Evolutionary conservation across 2,888 invertebrate species (phyloP).

Genomic region (Tetrapedia diversipes): DNA sequence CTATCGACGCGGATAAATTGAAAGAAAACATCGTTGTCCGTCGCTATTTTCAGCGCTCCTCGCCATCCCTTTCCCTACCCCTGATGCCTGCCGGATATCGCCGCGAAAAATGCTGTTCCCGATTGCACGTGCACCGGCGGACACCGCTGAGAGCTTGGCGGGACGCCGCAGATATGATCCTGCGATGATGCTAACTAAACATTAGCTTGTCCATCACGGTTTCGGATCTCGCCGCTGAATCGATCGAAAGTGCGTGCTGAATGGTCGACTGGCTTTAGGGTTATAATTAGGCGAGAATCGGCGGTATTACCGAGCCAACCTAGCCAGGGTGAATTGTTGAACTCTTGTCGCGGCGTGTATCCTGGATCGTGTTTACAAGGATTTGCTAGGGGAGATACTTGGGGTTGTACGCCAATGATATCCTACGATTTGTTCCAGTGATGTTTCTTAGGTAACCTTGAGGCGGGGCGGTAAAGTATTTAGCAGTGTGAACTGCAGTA

Average conservation of each 20-base stretch:
- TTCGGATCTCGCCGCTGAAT: neutral
- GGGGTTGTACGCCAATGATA: too few species aligned
- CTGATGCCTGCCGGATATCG: conserved; percentile 23
- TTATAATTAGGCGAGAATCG: neutral
- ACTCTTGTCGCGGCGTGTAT: too few species aligned
- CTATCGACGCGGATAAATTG: conserved; percentile 63
- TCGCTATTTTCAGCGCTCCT: conserved; percentile 58
- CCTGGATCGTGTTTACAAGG: too few species aligned
- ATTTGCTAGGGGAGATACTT: too few species aligned
- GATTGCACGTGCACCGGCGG: conserved; percentile 37
- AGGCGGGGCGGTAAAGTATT: too few species aligned
- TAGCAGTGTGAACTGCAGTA: too few species aligned
- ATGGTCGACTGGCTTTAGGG: neutral
- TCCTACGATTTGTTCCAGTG: too few species aligned
- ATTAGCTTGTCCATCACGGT: neutral
- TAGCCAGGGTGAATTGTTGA: too few species aligned
- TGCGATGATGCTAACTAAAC: conserved; percentile 1
- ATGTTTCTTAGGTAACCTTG: too few species aligned
- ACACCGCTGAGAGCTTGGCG: neutral
- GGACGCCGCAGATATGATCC: conserved; percentile 14
- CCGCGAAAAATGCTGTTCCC: conserved; percentile 46
- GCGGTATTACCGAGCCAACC: too few species aligned
- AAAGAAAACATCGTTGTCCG: conserved; percentile 67
- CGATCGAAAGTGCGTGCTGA: neutral
- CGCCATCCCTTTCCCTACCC: neutral